phyloP scores from a whole-genome alignment of 2,888 invertebrate species.

The Ectemnius continuus region DNA sequence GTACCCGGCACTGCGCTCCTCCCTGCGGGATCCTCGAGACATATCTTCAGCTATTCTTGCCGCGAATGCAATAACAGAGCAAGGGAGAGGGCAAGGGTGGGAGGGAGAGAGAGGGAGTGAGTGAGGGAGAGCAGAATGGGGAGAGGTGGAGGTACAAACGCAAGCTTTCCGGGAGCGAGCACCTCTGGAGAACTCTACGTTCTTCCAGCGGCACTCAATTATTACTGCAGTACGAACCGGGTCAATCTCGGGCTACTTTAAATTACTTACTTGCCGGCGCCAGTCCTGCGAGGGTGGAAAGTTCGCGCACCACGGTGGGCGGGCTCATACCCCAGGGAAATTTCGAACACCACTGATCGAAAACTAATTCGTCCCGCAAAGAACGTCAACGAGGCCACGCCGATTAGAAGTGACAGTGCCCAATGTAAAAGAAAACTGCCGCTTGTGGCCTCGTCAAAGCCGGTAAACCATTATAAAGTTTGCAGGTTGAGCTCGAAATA shows the following conservation, averaged over 20 bases:
- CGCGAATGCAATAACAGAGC: conserved; percentile 51
- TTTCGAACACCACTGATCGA: conserved; percentile 55
- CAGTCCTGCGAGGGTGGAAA: conserved; percentile 44
- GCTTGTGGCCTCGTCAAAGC: background rate
- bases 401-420: conserved; percentile 12
- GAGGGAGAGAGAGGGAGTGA: background rate
- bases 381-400: conserved; percentile 30
- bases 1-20: conserved; percentile 11
- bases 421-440: conserved; percentile 5
- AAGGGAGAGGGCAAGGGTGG: background rate
- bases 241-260: conserved; percentile 64
- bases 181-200: conserved; percentile 36
- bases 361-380: conserved; percentile 59
- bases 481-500: too few species aligned
- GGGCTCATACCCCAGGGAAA: conserved; percentile 56
- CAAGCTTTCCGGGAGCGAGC: conserved; percentile 21
- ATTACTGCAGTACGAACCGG: conserved; percentile 54
- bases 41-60: conserved; percentile 41
- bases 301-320: conserved; percentile 27
- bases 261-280: conserved; percentile 61
- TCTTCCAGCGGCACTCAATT: conserved; percentile 56
- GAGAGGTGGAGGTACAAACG: background rate
- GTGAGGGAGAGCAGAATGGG: background rate
- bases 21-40: conserved; percentile 47
- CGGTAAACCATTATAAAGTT: too few species aligned